Evolutionary conservation across 2,113 vertebrate genomes (phyloP), one percentile per base, ranked within the genome.

Genomic region (Pholis gunnellus): DNA sequence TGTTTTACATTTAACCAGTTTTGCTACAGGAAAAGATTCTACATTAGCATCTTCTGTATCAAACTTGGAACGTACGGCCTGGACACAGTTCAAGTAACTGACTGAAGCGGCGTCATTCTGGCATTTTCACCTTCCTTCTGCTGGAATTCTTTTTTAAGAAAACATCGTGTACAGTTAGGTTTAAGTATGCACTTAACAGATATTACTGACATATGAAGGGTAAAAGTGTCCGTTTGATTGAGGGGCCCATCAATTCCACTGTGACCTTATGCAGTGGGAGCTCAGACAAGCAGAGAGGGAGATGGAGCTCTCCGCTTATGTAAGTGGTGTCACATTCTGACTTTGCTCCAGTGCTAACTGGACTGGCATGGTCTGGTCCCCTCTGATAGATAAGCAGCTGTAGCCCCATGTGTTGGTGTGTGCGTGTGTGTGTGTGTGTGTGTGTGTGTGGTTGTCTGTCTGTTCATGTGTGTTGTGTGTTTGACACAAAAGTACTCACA

Each of bases 301-400:
- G 81, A 52, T 52, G 71, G 56, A 79, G 84, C 82, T 70, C 88
- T 78, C 68, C 34, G 79, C 66, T 91, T 90, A 90, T 85, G 73
- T 89, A 90, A 89, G 87, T 76, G 68, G 82, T 92, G 86, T 89
- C 85, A 88, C 50, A 86, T 82, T 92, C 57, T 76, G 86, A 87
- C 78, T 57, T 64, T 87, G 36, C 63, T 77, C 68, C 57, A 68
- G n/a, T 63, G 81, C 72, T 85, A 79, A 91, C 79, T 56, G 83
- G 77, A 59, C 89, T 64, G 63, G 48, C 82, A 31, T 38, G 83
- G 78, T 81, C 46, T 81, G 81, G 71, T 75, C 74, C 60, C 66
- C 42, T 82, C n/a, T 52, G 60, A 76, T 40, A 36, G 61, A 69
- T 7, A 15, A 25, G 18, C 20, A 63, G 56, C 56, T 59, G 25